Base-by-base conservation (phyloP, 2,113 vertebrate species). In the Toxotes jaculatrix region DNA sequence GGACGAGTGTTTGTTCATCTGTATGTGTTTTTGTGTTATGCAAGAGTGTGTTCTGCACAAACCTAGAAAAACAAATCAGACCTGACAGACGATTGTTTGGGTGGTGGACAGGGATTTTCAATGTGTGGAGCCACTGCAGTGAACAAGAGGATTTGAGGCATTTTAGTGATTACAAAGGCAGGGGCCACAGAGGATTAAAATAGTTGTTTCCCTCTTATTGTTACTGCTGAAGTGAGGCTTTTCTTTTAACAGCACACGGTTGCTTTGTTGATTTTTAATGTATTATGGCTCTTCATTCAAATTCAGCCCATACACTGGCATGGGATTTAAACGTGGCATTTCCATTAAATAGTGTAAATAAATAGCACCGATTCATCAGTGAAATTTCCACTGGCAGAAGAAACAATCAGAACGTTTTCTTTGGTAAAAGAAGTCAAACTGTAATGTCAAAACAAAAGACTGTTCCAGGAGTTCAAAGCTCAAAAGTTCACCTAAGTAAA, bases 101-200 rank as follows among this genome's bases (percentile, higher is more conserved):
- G 71, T 77, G 31, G 47, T 42, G 56, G 62, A 61, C 60, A 16
- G 42, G 78, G 80, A 66, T 45, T 75, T 59, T 57, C 9, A 45
- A 56, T 47, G 76, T 59, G 64, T 66, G 55, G 67, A 71, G 66
- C 19, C 0, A 1, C 62, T 45, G 13, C 23, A 59, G 73, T 7
- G 21, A 79, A 47, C 57, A 71, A 71, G 59, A 47, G 16, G 74
- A 86, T 87, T 83, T 86, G 16, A 40, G 11, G 42, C 66, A 47
- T 67, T 86, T 80, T n/a, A 63, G 77, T 64, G 77, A 79, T 80
- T 82, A 75, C 31, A 40, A 63, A 47, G 13, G 68, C 79, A 42
- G 70, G 69, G 79, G 76, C 61, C 53, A n/a, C 3, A 71, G 31
- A 34, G 31, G 70, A 88, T 91, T 85, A 76, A 77, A 74, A 31